Evolutionary conservation across 2,888 invertebrate genomes (phyloP), one percentile per base, ranked within the genome.

Genomic region (Drosophila mettleri): DNA sequence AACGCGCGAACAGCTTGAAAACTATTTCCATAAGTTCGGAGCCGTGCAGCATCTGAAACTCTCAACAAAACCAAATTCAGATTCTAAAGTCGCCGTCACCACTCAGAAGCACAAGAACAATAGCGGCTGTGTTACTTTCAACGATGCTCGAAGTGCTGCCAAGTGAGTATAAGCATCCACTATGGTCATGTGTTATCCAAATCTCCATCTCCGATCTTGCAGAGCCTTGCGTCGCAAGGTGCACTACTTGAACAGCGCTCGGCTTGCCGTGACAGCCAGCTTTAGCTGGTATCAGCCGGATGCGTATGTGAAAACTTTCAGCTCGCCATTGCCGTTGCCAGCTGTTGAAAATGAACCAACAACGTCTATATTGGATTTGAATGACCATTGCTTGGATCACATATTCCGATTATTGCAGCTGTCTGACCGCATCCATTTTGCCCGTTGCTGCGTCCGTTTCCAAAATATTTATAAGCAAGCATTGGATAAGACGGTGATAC

Each of bases 261-360:
- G 71, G 0, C 22, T 88, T 6, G n/a, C 27, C 14, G 67, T 86
- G 1, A 24, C 52, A 6, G 67, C 88, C 36, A 72, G 71, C 29
- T 66, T 81, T 22, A 88, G 88, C 49, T 85, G 88, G 84, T 59
- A 66, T 51, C 84, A 85, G 51, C 88, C 84, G 0, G 65, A 54
- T 3, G 85, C 76, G 2, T 52, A 49, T 27, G 39, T 16, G 0
- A 8, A 16, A 1, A 6, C 22, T 0, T 2, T 14, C 8, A 12
- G 4, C 12, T 7, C 7, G 12, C 16, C 45, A 7, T 3, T 8
- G 7, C 10, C n/a, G 14, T 10, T 16, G 16, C 8, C n/a, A 29
- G 3, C 14, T 2, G 33, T 16, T 1, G 12, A 38, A 9, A 22
- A 39, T 12, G 29, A 48, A 0, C n/a, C 27, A 7, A 1, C 9